Base-by-base conservation (phyloP, 2,113 vertebrate genomes). In the Zootoca vivipara region DNA sequence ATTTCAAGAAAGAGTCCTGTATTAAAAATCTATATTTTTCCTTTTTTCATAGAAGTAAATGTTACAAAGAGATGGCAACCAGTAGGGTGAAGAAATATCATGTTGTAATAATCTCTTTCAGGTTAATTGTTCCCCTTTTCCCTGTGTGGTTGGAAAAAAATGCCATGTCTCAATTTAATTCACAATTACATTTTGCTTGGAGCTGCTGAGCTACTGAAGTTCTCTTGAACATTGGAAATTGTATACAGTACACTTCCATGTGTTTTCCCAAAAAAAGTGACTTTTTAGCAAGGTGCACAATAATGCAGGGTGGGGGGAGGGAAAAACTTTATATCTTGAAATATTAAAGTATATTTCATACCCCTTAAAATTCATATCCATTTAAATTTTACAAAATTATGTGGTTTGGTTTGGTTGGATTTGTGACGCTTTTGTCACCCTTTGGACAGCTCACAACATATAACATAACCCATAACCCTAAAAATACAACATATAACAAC, bases 181-280 rank as follows among this genome's bases (percentile, higher is more conserved):
- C 8, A 15, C 65, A 26, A 22, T 83, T 7, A n/a, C 75, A 9
- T 42, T 85, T 18, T 86, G 26, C 7, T 83, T 70, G 2, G 15
- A 74, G 24, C 62, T 92, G 83, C 78, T 90, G 89, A 85, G 12
- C 82, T 90, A 86, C 52, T 62, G 72, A 13, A 82, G 10, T 87
- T 90, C 86, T 24, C 3, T 77, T 1, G 2, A 83, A 85, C 35
- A 30, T 30, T 85, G 69, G 40, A 83, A 90, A 42, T 28, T 28
- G 81, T 91, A 42, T 87, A 80, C 82, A n/a, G n/a, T n/a, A 85
- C 62, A 52, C 89, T 72, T 40, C 2, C 89, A 79, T 18, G 78
- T 70, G 22, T 72, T 38, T 93, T 92, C 77, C 24, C n/a, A n/a
- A 89, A 82, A 83, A 91, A 92, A 65, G n/a, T 80, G 80, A 79